These are phyloP conservation scores for Callinectes sapidus DNA, from an alignment of 2,888 invertebrate species.

Conservation along the genomic window DNA sequence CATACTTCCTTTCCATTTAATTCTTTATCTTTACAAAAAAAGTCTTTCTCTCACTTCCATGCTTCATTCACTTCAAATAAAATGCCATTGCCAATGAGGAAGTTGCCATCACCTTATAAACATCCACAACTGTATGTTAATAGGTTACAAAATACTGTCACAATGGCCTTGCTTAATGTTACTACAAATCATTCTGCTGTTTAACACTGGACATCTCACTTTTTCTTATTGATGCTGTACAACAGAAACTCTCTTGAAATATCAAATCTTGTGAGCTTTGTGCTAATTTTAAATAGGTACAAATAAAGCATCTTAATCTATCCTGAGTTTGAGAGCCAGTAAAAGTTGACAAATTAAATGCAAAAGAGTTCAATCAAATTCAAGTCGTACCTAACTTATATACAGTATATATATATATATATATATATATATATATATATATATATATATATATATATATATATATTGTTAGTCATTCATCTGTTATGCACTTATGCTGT, in stretches of 20 bases:
- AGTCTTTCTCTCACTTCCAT: neutral
- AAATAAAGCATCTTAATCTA: neutral
- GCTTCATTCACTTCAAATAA: neutral
- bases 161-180: neutral
- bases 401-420: neutral
- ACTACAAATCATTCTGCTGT: neutral
- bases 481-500: neutral
- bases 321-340: slow-evolving; percentile 8
- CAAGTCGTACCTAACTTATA: neutral
- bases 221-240: neutral
- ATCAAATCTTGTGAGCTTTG: neutral
- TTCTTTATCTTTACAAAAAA: neutral
- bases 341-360: neutral
- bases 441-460: neutral
- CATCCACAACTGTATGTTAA: neutral
- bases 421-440: neutral
- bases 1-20: neutral
- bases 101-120: neutral
- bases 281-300: neutral
- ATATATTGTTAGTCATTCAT: neutral
- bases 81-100: neutral
- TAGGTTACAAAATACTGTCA: neutral
- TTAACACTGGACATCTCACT: neutral
- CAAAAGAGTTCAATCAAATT: neutral
- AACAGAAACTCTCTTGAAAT: neutral